Evolutionary conservation across 64 coral and sea anemone genomes (phyloP).

Genomic region (Stichodactyla helianthus): DNA sequence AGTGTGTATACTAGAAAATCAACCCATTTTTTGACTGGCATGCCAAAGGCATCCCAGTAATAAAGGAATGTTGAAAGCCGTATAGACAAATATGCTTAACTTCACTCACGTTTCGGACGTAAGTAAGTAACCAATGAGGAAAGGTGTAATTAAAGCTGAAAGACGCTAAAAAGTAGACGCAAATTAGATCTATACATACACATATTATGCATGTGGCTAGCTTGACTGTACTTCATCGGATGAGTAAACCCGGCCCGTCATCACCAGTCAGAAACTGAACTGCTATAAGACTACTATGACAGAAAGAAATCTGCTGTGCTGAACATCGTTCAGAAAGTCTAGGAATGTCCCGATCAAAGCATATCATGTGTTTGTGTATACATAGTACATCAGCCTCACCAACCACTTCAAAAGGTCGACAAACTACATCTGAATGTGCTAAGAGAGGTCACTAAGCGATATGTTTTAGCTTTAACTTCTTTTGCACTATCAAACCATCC

Average conservation of each 20-base stretch:
- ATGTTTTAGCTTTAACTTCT: not conserved
- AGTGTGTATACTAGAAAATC: too few relatives aligned
- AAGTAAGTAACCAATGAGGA: too few relatives aligned
- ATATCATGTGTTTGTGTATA: not conserved
- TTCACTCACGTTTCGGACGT: too few relatives aligned
- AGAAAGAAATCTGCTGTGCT: not conserved
- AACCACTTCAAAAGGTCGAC: not conserved
- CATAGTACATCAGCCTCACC: not conserved
- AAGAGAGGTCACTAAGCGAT: not conserved
- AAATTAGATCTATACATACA: too few relatives aligned
- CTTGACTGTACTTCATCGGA: too few relatives aligned
- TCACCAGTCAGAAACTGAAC: not conserved
- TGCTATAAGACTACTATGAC: not conserved
- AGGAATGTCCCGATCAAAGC: not conserved
- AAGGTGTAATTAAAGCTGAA: too few relatives aligned
- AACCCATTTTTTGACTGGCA: too few relatives aligned
- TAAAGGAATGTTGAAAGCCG: too few relatives aligned
- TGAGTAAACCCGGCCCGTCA: not conserved
- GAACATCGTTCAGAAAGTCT: not conserved
- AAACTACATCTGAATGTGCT: not conserved
- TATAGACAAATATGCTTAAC: too few relatives aligned
- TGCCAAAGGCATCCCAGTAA: too few relatives aligned
- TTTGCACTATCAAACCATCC: not conserved
- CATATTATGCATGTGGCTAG: too few relatives aligned
- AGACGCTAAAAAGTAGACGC: too few relatives aligned